Evolutionary conservation across 2,797 vertebrate genomes (phyloP).

Genomic region (Psittacula echo): DNA sequence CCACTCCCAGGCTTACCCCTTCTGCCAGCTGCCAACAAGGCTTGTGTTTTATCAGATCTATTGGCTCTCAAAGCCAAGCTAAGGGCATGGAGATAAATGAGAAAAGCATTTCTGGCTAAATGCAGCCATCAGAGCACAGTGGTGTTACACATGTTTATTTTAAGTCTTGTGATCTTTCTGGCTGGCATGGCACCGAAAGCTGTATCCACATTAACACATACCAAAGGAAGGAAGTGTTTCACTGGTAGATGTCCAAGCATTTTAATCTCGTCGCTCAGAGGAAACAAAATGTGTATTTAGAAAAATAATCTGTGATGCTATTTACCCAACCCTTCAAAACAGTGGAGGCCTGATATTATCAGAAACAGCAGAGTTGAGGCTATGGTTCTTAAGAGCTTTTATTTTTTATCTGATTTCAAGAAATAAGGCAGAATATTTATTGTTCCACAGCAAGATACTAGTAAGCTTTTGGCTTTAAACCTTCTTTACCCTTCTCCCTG

Average conservation of each 20-base stretch:
- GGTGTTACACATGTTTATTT: neutral
- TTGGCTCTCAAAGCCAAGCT: neutral
- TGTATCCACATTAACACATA: constrained; percentile 39
- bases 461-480: neutral
- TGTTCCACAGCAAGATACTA: neutral
- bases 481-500: neutral
- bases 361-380: neutral
- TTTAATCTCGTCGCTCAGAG: constrained; percentile 20
- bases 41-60: neutral
- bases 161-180: constrained; percentile 47
- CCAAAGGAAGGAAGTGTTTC: constrained; percentile 60
- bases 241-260: constrained; percentile 53
- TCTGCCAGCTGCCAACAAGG: neutral
- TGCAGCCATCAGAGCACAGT: neutral
- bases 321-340: neutral
- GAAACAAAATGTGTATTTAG: constrained; percentile 45
- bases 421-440: neutral
- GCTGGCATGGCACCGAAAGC: constrained; percentile 15
- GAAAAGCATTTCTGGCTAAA: constrained; percentile 1
- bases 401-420: constrained; percentile 13
- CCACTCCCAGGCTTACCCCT: rapidly evolving
- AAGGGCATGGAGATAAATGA: neutral
- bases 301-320: constrained; percentile 4
- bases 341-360: neutral
- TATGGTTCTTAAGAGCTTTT: neutral